These are phyloP conservation scores for Choristoneura rosaceana DNA, from an alignment of 2,888 invertebrate genomes.

Conservation along the genomic window DNA sequence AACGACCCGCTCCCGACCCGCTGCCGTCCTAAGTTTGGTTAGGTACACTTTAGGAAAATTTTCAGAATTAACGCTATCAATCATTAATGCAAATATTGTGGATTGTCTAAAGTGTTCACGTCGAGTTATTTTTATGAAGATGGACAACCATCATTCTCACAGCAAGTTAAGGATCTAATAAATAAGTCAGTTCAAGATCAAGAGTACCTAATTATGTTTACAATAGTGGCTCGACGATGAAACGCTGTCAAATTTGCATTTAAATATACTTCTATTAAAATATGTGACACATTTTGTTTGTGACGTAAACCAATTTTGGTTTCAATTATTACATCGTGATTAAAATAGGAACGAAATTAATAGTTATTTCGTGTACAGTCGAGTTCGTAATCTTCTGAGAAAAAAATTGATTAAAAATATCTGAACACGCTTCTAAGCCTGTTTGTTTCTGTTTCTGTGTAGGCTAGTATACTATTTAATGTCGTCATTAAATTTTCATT, in stretches of 20 bases:
- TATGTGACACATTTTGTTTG: background rate
- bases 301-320: background rate
- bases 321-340: too few relatives aligned
- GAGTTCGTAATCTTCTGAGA: too few relatives aligned
- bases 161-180: background rate
- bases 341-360: too few relatives aligned
- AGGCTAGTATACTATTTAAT: too few relatives aligned
- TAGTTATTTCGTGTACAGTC: too few relatives aligned
- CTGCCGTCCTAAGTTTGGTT: too few relatives aligned
- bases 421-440: too few relatives aligned
- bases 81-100: background rate
- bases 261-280: background rate
- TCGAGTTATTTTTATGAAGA: background rate
- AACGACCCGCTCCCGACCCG: too few relatives aligned
- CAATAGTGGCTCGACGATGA: background rate
- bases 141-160: background rate
- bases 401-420: too few relatives aligned
- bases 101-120: background rate
- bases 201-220: background rate
- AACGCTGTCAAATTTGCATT: background rate
- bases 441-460: too few relatives aligned
- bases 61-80: background rate
- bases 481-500: too few relatives aligned
- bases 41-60: background rate
- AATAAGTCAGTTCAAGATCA: constrained; percentile 1